A percentile compares a stretch with the other conserved stretches of the same genome.
phyloP scores from a whole-genome alignment of 1,140 invertebrate genomes.

The Delia radicum region DNA sequence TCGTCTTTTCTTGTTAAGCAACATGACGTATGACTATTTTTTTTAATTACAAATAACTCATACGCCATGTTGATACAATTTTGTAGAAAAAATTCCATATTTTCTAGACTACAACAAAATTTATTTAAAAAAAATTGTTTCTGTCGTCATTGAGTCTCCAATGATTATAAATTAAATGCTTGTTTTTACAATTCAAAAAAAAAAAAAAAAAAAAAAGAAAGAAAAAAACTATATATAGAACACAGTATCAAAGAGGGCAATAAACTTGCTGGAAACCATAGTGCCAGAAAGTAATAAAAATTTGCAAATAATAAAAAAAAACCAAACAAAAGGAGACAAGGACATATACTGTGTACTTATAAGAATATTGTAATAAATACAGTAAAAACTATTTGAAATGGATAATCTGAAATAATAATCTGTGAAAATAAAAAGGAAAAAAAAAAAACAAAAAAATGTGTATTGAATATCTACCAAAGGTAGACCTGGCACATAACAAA shows the following conservation, averaged over 20 bases:
- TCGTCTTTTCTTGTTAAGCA: neutral
- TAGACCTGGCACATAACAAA: no score
- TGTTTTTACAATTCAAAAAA: neutral
- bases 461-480: no score
- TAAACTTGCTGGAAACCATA: neutral
- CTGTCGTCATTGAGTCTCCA: neutral
- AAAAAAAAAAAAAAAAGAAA: neutral
- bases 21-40: neutral
- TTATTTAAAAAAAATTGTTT: neutral
- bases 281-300: conserved; percentile 1
- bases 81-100: no score
- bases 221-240: neutral
- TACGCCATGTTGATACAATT: neutral
- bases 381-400: no score
- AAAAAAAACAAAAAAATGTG: no score
- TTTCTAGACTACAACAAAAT: neutral
- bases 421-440: no score
- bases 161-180: neutral
- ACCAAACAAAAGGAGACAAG: neutral
- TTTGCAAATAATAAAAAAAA: neutral
- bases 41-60: neutral
- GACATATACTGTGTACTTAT: no score
- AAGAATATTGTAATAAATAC: no score
- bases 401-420: no score
- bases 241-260: neutral